A percentile compares a stretch with the other conserved stretches of the same genome.
phyloP scores from a whole-genome alignment of 2,888 invertebrate species.

The Pterostichus niger region DNA sequence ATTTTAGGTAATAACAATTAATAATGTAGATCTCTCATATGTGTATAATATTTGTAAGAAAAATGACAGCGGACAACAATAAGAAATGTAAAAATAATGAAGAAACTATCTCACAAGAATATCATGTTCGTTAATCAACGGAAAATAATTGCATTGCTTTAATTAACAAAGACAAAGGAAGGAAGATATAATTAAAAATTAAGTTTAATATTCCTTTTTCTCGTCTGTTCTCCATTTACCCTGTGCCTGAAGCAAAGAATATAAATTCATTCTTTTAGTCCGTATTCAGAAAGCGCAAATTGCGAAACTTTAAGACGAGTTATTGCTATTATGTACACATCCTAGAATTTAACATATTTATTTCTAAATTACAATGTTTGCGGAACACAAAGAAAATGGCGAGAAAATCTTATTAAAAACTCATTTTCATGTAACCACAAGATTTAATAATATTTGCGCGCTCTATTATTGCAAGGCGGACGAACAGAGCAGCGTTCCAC shows the following conservation, averaged over 20 bases:
- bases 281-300: conserved; percentile 44
- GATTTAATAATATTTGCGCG: conserved; percentile 58
- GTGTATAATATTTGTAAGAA: too few species aligned
- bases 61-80: not conserved
- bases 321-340: conserved; percentile 61
- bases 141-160: conserved; percentile 65
- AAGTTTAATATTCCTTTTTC: conserved; percentile 65
- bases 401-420: conserved; percentile 63
- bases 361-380: conserved; percentile 59
- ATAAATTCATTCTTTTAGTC: conserved; percentile 54
- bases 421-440: conserved; percentile 61
- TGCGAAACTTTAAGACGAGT: conserved; percentile 52
- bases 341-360: conserved; percentile 61
- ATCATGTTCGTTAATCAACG: conserved; percentile 65
- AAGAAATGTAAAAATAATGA: conserved; percentile 48
- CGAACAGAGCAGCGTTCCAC: conserved; percentile 15
- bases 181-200: conserved; percentile 66
- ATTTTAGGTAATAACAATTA: too few species aligned
- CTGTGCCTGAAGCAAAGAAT: conserved; percentile 12
- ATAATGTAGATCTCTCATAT: too few species aligned
- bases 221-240: conserved; percentile 42
- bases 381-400: conserved; percentile 58
- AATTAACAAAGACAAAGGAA: conserved; percentile 66
- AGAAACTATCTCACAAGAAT: conserved; percentile 53
- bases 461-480: conserved; percentile 52